Evolutionary conservation across 2,888 invertebrate genomes (phyloP), one percentile per base, ranked within the genome.

Genomic region (Amphiduros pacificus): DNA sequence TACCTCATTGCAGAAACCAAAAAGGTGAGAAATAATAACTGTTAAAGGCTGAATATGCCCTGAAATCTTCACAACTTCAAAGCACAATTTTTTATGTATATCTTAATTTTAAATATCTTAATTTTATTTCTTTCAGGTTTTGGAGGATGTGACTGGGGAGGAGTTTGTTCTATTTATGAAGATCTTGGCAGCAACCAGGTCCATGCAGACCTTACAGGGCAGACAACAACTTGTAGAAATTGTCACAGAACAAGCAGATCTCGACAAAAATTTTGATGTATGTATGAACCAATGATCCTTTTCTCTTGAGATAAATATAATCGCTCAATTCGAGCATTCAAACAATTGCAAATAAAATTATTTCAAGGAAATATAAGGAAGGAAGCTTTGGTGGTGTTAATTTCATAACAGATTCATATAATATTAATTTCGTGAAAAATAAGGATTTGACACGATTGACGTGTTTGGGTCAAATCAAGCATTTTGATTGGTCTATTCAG

Each of bases 91-190:
- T 36, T 36, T 36, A 9, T 36, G 17, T 36, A 36, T 11, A 36
- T 36, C 17, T 36, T 9, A 9, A 36, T 36, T 36, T 56, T 44
- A 44, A 22, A 56, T 56, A n/a, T 51, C 17, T 24, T 28, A 1
- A 36, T 36, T 44, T 22, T 11, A 6, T 55, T 40, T 22, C 11
- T 56, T 64, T 2, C 63, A 83, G 81, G 78, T 82, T 29, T 68
- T 85, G 63, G 74, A 79, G 61, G 93, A 93, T 86, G 91, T 93
- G 29, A 92, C 91, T 17, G 92, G 93, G 32, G 92, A 93, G 71
- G 96, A 97, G 84, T 95, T 96, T 84, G 89, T 92, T 73, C 87
- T 89, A 65, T 88, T 96, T 63, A 92, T 97, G 90, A 90, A 90
- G 52, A 87, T 94, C 70, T 85, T 97, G 71, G 89, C 90, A 29